Evolutionary conservation across 2,888 invertebrate species (phyloP).

Genomic region (Amiota mariae): DNA sequence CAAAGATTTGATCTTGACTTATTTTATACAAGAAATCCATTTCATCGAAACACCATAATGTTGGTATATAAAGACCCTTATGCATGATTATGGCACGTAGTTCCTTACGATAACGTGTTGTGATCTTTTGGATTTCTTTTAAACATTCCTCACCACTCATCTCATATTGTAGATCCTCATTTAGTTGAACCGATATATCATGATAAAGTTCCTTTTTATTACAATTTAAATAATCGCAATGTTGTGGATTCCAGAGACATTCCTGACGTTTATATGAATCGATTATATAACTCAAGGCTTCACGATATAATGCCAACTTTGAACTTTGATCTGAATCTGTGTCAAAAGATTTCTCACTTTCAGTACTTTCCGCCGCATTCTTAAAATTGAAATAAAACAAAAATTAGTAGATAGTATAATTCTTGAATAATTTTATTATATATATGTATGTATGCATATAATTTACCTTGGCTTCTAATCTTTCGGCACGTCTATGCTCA

Average conservation of each 20-base stretch:
- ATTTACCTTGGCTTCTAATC: slow-evolving; percentile 55
- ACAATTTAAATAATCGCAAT: slow-evolving; percentile 54
- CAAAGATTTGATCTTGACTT: slow-evolving; percentile 61
- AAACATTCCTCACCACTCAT: slow-evolving; percentile 58
- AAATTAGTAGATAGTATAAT: background rate
- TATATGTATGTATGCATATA: no score
- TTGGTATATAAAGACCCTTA: slow-evolving; percentile 65
- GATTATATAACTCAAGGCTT: slow-evolving; percentile 60
- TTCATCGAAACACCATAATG: slow-evolving; percentile 68
- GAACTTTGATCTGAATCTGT: slow-evolving; percentile 53
- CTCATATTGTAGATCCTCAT: slow-evolving; percentile 53
- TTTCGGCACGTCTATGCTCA: slow-evolving; percentile 58
- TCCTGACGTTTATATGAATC: slow-evolving; percentile 55
- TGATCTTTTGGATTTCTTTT: slow-evolving; percentile 62
- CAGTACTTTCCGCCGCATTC: slow-evolving; percentile 38
- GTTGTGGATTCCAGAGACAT: slow-evolving; percentile 63
- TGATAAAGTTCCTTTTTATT: slow-evolving; percentile 53
- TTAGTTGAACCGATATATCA: slow-evolving; percentile 54
- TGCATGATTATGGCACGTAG: slow-evolving; percentile 60
- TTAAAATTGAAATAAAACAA: slow-evolving; percentile 20
- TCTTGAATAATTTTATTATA: background rate
- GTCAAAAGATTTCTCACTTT: slow-evolving; percentile 56
- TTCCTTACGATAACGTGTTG: slow-evolving; percentile 65
- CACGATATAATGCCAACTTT: slow-evolving; percentile 54
- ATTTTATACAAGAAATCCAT: slow-evolving; percentile 63